phyloP scores from a whole-genome alignment of 2,797 vertebrate genomes.

The Chiloscyllium punctatum region DNA sequence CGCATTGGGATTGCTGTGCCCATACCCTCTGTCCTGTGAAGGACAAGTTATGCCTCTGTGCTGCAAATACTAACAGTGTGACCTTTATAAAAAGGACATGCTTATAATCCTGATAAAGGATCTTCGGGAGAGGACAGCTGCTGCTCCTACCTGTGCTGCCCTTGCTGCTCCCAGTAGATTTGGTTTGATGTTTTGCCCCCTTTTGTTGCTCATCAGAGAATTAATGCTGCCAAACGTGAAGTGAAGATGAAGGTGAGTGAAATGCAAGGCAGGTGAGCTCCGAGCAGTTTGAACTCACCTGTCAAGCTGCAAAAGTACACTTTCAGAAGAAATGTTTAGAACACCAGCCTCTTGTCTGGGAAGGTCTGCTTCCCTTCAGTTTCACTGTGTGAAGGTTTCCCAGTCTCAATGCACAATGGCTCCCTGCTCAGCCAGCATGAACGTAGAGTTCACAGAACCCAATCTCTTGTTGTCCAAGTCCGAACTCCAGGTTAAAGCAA shows the following conservation, averaged over 20 bases:
- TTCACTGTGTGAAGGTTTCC: not conserved
- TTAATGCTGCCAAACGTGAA: not conserved
- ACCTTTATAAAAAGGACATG: no score
- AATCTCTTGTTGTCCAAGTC: no score
- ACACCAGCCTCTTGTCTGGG: not conserved
- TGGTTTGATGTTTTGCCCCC: no score
- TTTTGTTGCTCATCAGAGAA: not conserved
- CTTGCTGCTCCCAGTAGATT: not conserved
- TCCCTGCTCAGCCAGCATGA: not conserved
- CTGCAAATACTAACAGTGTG: no score
- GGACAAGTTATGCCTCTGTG: no score
- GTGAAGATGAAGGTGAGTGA: not conserved
- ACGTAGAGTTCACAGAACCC: not conserved
- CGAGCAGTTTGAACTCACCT: no score
- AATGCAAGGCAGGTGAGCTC: not conserved
- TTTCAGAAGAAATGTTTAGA: not conserved
- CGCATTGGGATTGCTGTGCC: no score
- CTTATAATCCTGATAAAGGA: no score
- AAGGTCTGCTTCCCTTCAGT: not conserved
- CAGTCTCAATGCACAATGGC: not conserved
- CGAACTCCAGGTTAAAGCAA: not conserved
- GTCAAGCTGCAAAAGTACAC: not conserved
- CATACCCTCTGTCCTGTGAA: no score
- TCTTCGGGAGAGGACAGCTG: no score
- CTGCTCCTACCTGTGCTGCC: not conserved